Conservation (phyloP, 2,797 vertebrate genomes). For the Pantherophis vulpinus region DNA sequence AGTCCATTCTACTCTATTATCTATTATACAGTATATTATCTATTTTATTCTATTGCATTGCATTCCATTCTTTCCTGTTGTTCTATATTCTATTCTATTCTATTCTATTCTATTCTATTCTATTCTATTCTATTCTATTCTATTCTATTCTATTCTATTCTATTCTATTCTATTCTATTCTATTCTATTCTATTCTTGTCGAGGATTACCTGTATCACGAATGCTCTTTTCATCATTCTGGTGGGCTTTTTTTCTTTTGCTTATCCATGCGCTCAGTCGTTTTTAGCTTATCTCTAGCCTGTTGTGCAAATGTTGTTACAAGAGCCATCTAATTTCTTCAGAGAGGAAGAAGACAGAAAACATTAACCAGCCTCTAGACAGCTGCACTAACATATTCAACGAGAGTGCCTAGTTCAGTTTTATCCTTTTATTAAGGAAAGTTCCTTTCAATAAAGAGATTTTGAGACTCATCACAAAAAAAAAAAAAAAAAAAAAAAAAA, state of each 20-base stretch:
- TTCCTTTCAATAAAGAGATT: not conserved
- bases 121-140: no score
- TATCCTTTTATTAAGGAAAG: not conserved
- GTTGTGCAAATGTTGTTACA: not conserved
- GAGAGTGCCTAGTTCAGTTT: not conserved
- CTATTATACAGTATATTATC: no score
- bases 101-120: no score
- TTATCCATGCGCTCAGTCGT: not conserved
- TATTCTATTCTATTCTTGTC: no score
- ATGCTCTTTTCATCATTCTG: not conserved
- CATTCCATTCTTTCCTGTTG: no score
- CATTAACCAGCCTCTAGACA: not conserved
- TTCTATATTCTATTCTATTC: no score
- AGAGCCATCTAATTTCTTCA: not conserved
- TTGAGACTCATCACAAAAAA: slow-evolving; percentile 2
- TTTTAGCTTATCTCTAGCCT: not conserved
- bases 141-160: no score
- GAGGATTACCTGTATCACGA: not conserved
- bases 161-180: no score
- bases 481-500: not conserved
- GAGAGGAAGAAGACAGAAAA: not conserved
- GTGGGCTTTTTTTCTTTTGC: no score
- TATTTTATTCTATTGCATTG: no score
- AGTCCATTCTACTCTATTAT: no score
- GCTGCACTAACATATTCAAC: not conserved